Conservation (phyloP, 1,140 invertebrate species). For the Aricia agestis region DNA sequence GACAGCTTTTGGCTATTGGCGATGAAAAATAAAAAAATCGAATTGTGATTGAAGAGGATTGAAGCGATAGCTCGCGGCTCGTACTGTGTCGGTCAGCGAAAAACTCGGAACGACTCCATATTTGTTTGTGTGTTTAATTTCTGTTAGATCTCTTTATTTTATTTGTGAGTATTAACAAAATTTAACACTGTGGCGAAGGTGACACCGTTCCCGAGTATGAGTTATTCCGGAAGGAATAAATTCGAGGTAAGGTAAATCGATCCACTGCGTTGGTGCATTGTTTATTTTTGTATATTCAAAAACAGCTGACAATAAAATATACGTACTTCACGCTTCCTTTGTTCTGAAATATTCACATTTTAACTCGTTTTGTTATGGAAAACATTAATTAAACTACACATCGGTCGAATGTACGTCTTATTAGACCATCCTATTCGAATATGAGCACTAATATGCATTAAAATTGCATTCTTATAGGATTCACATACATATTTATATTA, state of each 20-base stretch:
- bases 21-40: too few relatives aligned
- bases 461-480: background rate
- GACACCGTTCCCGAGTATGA: slow-evolving; percentile 71
- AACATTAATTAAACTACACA: background rate
- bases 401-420: background rate
- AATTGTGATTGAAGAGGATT: too few relatives aligned
- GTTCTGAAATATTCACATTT: background rate
- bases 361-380: background rate
- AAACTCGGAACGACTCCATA: slow-evolving; percentile 52
- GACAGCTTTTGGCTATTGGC: too few relatives aligned
- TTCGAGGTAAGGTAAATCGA: slow-evolving; percentile 74
- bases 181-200: slow-evolving; percentile 66
- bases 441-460: background rate
- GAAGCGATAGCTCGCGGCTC: background rate
- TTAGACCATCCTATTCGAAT: background rate
- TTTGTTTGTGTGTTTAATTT: slow-evolving; percentile 39
- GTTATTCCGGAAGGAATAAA: slow-evolving; percentile 77
- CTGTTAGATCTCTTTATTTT: slow-evolving; percentile 32
- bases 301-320: slow-evolving; percentile 63
- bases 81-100: slow-evolving; percentile 40
- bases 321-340: background rate
- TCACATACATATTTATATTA: background rate
- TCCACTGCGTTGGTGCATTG: slow-evolving; percentile 43
- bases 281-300: slow-evolving; percentile 65
- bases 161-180: slow-evolving; percentile 38